Percentiles rank a stretch among this genome's conserved stretches.
phyloP scores from a whole-genome alignment of 1,140 invertebrate genomes.

The Micrasema longulum region DNA sequence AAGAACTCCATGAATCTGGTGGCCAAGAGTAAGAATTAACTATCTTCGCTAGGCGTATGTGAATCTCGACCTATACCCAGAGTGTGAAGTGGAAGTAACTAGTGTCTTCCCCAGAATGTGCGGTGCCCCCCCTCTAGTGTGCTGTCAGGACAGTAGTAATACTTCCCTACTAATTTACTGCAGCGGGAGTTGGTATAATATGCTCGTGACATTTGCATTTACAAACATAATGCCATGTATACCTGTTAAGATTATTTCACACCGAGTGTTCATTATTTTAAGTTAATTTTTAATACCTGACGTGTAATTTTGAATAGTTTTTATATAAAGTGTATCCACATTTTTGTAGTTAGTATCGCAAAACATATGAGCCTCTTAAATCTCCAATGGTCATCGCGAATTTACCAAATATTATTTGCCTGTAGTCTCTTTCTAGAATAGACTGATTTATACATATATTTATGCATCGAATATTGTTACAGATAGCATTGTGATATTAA shows the following conservation, averaged over 20 bases:
- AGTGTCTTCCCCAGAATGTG: too few relatives aligned
- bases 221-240: slow-evolving; percentile 16
- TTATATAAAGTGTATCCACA: slow-evolving; percentile 34
- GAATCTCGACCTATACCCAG: not conserved
- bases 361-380: slow-evolving; percentile 18
- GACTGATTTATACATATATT: slow-evolving; percentile 38
- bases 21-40: slow-evolving; percentile 52
- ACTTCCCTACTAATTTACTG: not conserved
- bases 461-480: slow-evolving; percentile 40
- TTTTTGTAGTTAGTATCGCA: slow-evolving; percentile 31
- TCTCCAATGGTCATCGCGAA: slow-evolving; percentile 10
- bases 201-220: too few relatives aligned
- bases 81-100: too few relatives aligned
- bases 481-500: slow-evolving; percentile 40
- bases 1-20: slow-evolving; percentile 52
- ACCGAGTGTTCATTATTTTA: slow-evolving; percentile 46
- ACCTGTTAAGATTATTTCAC: slow-evolving; percentile 44
- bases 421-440: slow-evolving; percentile 34
- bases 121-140: too few relatives aligned
- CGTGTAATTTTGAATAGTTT: slow-evolving; percentile 43
- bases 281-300: slow-evolving; percentile 45
- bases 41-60: not conserved
- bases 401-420: slow-evolving; percentile 42
- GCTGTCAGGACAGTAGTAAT: not conserved
- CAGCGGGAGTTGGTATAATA: not conserved